Evolutionary conservation across 2,113 vertebrate species (phyloP).

Genomic region (Arothron firmamentum): DNA sequence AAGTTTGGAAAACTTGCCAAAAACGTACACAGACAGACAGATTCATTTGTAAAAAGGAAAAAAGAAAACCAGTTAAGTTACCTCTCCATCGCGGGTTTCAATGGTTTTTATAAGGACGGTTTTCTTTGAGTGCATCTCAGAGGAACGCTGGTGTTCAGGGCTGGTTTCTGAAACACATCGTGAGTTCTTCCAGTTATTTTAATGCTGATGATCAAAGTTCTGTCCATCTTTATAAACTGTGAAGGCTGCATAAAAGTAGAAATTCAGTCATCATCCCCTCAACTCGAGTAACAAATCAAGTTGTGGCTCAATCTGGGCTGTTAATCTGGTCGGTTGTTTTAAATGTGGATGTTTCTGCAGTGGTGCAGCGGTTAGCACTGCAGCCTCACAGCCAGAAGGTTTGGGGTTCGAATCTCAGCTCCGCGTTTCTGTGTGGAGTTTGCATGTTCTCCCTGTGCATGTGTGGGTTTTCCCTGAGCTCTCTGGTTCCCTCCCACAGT

Average conservation of each 20-base stretch:
- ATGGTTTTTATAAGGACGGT: constrained; percentile 95
- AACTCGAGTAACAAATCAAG: not conserved
- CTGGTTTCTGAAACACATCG: constrained; percentile 81
- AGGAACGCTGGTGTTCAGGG: constrained; percentile 81
- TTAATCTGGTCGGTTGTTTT: not conserved
- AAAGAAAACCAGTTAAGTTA: constrained; percentile 33
- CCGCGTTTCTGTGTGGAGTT: too few species aligned
- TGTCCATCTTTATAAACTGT: not conserved
- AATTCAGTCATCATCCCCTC: too few species aligned
- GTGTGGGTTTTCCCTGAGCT: too few species aligned
- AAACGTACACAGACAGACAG: too few species aligned
- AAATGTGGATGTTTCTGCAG: not conserved
- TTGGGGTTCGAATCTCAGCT: too few species aligned
- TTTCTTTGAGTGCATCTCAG: constrained; percentile 92
- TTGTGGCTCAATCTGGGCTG: not conserved
- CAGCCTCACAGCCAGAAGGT: too few species aligned
- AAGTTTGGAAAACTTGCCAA: too few species aligned
- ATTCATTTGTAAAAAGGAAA: too few species aligned
- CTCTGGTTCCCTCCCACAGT: too few species aligned
- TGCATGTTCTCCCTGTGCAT: too few species aligned
- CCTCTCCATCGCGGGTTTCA: constrained; percentile 91
- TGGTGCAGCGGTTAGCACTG: too few species aligned
- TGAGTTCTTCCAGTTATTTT: not conserved
- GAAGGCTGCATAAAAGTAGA: too few species aligned
- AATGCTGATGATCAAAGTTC: not conserved